Evolutionary conservation across 1,140 invertebrate genomes (phyloP).

Genomic region (Saccostrea glomerata): DNA sequence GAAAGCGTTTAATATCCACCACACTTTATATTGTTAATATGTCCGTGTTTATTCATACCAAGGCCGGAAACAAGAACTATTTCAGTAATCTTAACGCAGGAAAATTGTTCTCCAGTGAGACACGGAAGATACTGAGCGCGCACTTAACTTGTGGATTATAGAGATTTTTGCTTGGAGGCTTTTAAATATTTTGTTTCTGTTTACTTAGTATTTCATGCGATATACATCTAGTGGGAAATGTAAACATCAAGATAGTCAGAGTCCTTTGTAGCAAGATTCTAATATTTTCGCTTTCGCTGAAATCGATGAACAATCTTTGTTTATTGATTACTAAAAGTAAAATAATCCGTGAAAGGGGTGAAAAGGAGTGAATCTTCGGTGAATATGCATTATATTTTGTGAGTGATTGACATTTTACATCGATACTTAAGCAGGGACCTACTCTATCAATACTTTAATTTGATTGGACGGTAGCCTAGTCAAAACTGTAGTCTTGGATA

Average conservation of each 20-base stretch:
- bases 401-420: conserved; percentile 33
- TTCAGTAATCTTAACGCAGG: conserved; percentile 15
- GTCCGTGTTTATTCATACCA: conserved; percentile 11
- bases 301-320: conserved; percentile 29
- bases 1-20: background rate
- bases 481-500: conserved; percentile 38
- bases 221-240: background rate
- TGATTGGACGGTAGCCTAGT: conserved; percentile 18
- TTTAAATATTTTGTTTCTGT: conserved; percentile 25
- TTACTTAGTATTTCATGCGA: background rate
- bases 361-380: conserved; percentile 27
- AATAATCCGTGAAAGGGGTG: conserved; percentile 16
- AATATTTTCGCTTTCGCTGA: background rate
- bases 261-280: conserved; percentile 13
- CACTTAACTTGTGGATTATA: background rate
- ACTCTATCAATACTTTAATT: conserved; percentile 38
- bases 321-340: conserved; percentile 26
- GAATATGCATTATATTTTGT: conserved; percentile 37
- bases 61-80: conserved; percentile 18
- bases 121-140: conserved; percentile 1
- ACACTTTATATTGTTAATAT: background rate
- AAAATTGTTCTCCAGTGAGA: background rate
- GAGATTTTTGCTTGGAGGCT: conserved; percentile 8
- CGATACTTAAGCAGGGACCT: conserved; percentile 32
- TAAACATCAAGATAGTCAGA: background rate